Base-by-base conservation (phyloP, 2,888 invertebrate genomes). In the Melitaea athalia region DNA sequence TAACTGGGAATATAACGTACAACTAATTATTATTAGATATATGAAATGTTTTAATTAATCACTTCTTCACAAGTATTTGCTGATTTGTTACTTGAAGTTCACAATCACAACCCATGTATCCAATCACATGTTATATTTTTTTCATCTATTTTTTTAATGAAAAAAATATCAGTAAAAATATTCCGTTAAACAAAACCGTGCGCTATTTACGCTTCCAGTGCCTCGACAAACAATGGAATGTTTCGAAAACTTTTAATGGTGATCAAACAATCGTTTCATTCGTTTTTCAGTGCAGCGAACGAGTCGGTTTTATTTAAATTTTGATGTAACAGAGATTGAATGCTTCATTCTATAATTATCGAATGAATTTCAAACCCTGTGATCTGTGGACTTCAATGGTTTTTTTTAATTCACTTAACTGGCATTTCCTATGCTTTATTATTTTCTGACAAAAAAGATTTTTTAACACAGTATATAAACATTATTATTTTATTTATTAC, bases 211-310 rank as follows among this genome's bases (percentile, higher is more conserved):
- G 75, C 62, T 59, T 42, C 64, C 66, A 61, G 65, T 78, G 78
- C 53, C 33, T 55, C 53, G 31, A 33, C 70, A 70, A 64, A 72
- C 68, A 72, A 71, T 69, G 55, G 79, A 83, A 82, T 87, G 86
- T 87, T 88, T 84, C 84, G 76, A 79, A 84, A 89, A 89, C 86
- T 90, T 90, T 89, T 89, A 89, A 90, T 90, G 86, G 86, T 81
- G 82, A 88, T 87, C 87, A 89, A 89, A 89, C 86, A 89, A 86
- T 84, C 83, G 82, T 83, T 85, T 79, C 82, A 79, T 85, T 71
- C 77, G 81, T 82, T 85, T 83, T 82, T 79, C 78, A 78, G 75
- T 75, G 75, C 75, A 72, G 72, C 74, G 79, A 78, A 76, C 80
- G 79, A 78, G 80, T 81, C 78, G 78, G 73, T 78, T 81, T 77